Percentiles rank a stretch among this genome's conserved stretches.
Evolutionary conservation across 2,797 vertebrate genomes (phyloP).

Genomic region (Scleropages formosus): DNA sequence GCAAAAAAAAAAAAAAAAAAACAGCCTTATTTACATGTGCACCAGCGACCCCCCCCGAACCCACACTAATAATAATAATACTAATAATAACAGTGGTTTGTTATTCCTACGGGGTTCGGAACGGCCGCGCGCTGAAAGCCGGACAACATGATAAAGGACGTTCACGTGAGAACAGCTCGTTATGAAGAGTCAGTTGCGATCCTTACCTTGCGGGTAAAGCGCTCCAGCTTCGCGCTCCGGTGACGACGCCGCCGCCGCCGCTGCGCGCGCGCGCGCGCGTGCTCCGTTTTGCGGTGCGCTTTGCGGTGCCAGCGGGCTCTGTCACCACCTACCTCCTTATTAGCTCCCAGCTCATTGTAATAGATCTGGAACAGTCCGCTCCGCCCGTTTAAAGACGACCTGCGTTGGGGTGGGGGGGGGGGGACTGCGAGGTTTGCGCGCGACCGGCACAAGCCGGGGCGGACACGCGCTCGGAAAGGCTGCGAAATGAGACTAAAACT

Average conservation of each 20-base stretch:
- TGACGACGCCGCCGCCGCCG: constrained; percentile 32
- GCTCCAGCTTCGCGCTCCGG: constrained; percentile 48
- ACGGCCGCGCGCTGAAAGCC: no score
- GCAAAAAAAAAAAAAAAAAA: no score
- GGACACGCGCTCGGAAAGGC: no score
- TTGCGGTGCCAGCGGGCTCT: constrained; percentile 17
- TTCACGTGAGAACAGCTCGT: no score
- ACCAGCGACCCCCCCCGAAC: background rate
- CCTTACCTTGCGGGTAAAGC: constrained; percentile 46
- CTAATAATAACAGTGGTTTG: constrained; percentile 14
- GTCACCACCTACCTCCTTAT: constrained; percentile 12
- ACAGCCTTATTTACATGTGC: background rate
- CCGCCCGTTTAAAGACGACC: background rate
- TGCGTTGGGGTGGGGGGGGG: no score
- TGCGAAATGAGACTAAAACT: no score
- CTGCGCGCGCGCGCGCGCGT: no score
- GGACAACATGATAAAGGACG: no score
- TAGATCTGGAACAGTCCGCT: constrained; percentile 21
- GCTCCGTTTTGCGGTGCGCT: constrained; percentile 17
- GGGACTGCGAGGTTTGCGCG: no score
- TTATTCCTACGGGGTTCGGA: background rate
- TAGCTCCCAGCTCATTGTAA: constrained; percentile 21
- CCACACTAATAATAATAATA: background rate
- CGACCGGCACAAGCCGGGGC: no score
- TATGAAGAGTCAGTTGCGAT: no score